These are phyloP conservation scores for Acinonyx jubatus DNA, from an alignment of 2,113 vertebrate genomes.

Conservation along the genomic window DNA sequence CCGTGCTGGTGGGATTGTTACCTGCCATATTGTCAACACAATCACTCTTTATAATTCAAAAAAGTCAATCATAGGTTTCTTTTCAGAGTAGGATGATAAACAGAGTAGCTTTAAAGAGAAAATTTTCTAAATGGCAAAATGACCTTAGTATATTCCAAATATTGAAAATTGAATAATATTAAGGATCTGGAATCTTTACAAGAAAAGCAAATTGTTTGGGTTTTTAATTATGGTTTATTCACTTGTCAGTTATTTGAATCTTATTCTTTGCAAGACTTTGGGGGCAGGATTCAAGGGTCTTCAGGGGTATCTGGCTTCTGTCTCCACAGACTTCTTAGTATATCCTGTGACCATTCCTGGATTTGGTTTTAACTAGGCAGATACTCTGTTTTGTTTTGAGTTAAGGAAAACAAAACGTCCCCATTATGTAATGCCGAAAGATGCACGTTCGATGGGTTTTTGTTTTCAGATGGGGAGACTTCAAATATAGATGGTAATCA, in stretches of 20 bases:
- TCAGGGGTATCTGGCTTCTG: background rate
- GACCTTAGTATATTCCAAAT: background rate
- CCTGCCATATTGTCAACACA: slow-evolving; percentile 33
- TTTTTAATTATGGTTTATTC: background rate
- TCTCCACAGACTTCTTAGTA: background rate
- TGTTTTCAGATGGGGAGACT: background rate
- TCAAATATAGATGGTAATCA: background rate
- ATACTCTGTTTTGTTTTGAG: background rate
- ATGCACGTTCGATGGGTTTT: background rate
- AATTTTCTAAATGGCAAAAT: background rate
- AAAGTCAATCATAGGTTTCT: background rate
- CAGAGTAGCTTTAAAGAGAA: background rate
- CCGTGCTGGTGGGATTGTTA: background rate
- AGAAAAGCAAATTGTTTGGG: background rate
- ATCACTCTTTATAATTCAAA: background rate
- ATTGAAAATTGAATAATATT: background rate
- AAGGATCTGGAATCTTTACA: background rate
- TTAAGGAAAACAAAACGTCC: background rate
- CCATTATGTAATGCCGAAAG: background rate
- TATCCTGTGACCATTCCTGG: background rate
- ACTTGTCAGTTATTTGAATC: background rate
- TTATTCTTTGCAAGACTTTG: background rate
- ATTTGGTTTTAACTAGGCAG: background rate
- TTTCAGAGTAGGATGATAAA: background rate
- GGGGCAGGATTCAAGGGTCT: background rate